phyloP scores from a whole-genome alignment of 2,888 invertebrate species.

The Polyommatus icarus region DNA sequence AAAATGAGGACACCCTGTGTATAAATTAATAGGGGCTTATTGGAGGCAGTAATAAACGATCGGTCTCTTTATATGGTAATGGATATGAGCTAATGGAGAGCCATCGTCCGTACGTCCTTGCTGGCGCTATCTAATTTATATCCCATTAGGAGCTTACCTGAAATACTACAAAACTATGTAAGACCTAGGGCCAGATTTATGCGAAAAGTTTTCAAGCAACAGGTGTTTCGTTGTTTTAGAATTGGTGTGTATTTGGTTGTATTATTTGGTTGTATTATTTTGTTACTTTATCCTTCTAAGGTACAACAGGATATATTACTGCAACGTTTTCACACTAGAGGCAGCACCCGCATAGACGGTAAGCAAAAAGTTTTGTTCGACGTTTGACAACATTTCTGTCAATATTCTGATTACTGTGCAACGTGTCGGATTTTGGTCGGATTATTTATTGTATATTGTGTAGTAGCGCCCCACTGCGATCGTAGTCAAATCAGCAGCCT shows the following conservation, averaged over 20 bases:
- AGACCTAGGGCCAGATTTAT: not conserved
- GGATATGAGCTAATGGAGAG: conserved; percentile 34
- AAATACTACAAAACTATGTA: conserved; percentile 28
- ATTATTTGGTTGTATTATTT: not conserved
- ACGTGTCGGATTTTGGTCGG: too few relatives aligned
- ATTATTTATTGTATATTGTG: too few relatives aligned
- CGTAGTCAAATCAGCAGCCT: too few relatives aligned
- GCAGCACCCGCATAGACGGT: too few relatives aligned
- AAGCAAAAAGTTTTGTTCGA: too few relatives aligned
- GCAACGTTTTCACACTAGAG: too few relatives aligned
- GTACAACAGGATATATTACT: too few relatives aligned
- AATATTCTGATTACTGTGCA: too few relatives aligned
- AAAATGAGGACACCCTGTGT: not conserved
- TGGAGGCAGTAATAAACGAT: conserved; percentile 37
- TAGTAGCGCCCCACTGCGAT: too few relatives aligned
- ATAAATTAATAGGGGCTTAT: conserved; percentile 37
- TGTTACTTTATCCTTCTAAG: not conserved
- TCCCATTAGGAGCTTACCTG: conserved; percentile 34
- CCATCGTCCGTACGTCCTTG: conserved; percentile 27
- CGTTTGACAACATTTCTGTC: too few relatives aligned
- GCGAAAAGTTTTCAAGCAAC: conserved; percentile 3
- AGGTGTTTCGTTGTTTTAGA: not conserved
- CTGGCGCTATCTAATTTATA: conserved; percentile 35
- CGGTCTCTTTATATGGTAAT: conserved; percentile 36
- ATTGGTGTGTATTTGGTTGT: not conserved